These are phyloP conservation scores for Cerceris ruficornis DNA, from an alignment of 2,888 invertebrate genomes.

Conservation along the genomic window DNA sequence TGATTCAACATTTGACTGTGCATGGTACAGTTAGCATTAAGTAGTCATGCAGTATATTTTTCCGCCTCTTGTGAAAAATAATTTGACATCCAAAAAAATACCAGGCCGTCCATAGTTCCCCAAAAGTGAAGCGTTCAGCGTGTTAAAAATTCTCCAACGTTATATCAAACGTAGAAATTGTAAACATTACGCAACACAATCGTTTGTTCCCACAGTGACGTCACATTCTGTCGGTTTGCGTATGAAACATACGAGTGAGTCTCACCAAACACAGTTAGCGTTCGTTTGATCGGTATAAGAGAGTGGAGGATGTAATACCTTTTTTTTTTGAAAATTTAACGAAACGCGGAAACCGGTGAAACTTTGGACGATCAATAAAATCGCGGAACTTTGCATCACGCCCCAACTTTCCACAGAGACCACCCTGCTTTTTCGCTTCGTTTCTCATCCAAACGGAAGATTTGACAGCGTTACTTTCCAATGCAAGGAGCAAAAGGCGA, in stretches of 20 bases:
- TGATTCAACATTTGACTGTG: too few species aligned
- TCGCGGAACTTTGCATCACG: slow-evolving; percentile 55
- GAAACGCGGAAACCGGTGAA: slow-evolving; percentile 33
- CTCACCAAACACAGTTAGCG: not conserved
- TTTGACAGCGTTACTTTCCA: slow-evolving; percentile 61
- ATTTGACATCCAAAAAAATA: too few species aligned
- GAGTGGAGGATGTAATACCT: slow-evolving; percentile 22
- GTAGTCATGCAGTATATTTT: too few species aligned
- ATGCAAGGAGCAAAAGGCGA: slow-evolving; percentile 52
- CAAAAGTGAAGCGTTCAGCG: too few species aligned
- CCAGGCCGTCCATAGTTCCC: too few species aligned
- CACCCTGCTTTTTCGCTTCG: slow-evolving; percentile 29
- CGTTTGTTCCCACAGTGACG: slow-evolving; percentile 5
- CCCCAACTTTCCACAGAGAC: slow-evolving; percentile 55
- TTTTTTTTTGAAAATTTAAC: slow-evolving; percentile 47
- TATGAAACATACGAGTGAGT: slow-evolving; percentile 31
- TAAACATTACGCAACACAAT: not conserved
- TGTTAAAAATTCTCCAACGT: too few species aligned
- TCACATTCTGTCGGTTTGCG: not conserved
- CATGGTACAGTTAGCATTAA: too few species aligned
- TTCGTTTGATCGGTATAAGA: slow-evolving; percentile 19
- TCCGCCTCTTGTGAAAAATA: too few species aligned
- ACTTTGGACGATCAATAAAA: slow-evolving; percentile 65
- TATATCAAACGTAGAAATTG: not conserved
- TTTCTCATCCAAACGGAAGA: slow-evolving; percentile 53